A percentile compares a stretch with the other conserved stretches of the same genome.
Evolutionary conservation across 2,797 vertebrate genomes (phyloP).

Genomic region (Harpagifer antarcticus): DNA sequence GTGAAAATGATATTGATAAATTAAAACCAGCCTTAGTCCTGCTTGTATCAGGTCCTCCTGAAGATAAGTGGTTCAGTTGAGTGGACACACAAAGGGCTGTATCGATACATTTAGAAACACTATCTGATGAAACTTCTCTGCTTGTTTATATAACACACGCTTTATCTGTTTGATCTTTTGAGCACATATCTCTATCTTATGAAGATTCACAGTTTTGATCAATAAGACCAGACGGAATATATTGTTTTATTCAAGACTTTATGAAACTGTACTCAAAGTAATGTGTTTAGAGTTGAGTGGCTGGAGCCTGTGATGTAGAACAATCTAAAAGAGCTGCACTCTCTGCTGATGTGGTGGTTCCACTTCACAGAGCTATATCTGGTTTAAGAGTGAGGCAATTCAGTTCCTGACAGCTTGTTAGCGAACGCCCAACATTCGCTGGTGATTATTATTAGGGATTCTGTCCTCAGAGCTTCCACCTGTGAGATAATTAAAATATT

Average conservation of each 20-base stretch:
- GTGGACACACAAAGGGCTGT: conserved; percentile 11
- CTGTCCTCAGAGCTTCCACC: conserved; percentile 31
- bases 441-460: conserved; percentile 26
- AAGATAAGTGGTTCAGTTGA: conserved; percentile 12
- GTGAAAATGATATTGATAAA: neutral
- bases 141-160: conserved; percentile 45
- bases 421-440: conserved; percentile 38
- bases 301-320: conserved; percentile 34
- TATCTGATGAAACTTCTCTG: conserved; percentile 28
- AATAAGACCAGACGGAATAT: conserved; percentile 33
- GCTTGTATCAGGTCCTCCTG: neutral
- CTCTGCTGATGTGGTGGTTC: conserved; percentile 48
- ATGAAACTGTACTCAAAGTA: conserved; percentile 27
- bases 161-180: conserved; percentile 41
- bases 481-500: conserved; percentile 37
- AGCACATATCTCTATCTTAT: conserved; percentile 26
- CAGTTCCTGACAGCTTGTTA: conserved; percentile 54
- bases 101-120: conserved; percentile 26
- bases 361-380: conserved; percentile 51
- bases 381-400: conserved; percentile 46
- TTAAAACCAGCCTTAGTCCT: neutral
- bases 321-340: conserved; percentile 32
- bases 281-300: conserved; percentile 35
- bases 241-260: conserved; percentile 32
- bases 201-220: conserved; percentile 13